Base-by-base conservation (phyloP, 1,140 invertebrate genomes). In the Conus ventricosus region DNA sequence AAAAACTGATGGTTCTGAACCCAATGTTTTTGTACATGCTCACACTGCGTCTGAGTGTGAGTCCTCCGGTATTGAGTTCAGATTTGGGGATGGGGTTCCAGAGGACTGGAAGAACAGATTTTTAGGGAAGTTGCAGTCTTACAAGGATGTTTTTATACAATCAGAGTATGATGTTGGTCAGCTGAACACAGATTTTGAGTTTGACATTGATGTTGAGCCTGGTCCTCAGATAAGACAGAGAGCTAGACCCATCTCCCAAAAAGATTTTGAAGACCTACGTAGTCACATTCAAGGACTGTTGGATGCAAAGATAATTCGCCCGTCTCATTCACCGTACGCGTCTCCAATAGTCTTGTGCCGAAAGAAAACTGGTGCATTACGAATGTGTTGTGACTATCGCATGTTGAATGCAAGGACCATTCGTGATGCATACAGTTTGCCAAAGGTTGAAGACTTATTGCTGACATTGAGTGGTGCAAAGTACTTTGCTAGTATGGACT, bases 211-310 rank as follows among this genome's bases (percentile, higher is more conserved):
- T n/a, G n/a, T 88, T 25, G 57, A 55, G 23, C 57, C 84, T 11
- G 71, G 57, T 60, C 86, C 87, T 88, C 55, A 23, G 53, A 55
- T 86, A n/a, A 86, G 85, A 55, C 23, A n/a, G 55, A 80, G 71
- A 55, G 25, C 63, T 25, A 53, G 78, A 78, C 83, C 27, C 15
- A 51, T 87, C 13, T 39, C 67, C 51, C 67, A 39, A 27, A 80
- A 25, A 57, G 71, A 87, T 23, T 63, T 82, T 87, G 78, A 87
- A 51, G 85, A 87, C 20, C 15, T 20, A 5, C 17, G 84, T 15
- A 1, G 51, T 5, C 85, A 87, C 27, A 87, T 87, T 57, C 67
- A 87, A 54, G 67, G 51, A 1, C 67, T 87, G 20, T 25, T 87
- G n/a, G 71, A 87, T 20, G 85, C 85, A 1, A 76, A 87, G 27